These are phyloP conservation scores for Hippolais icterina DNA, from an alignment of 2,113 vertebrate species.

Conservation along the genomic window DNA sequence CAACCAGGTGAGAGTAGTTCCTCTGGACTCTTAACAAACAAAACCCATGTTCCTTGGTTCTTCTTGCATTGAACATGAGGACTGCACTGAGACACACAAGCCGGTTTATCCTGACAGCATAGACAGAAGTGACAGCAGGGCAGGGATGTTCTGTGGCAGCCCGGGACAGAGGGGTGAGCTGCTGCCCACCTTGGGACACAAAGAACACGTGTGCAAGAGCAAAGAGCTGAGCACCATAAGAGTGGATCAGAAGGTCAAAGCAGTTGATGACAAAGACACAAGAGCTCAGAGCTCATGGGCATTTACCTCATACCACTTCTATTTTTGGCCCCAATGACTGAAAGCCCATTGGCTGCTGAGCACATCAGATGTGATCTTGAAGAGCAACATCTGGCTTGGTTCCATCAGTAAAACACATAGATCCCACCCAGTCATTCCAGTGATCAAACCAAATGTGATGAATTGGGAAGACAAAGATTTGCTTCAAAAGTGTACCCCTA, in stretches of 20 bases:
- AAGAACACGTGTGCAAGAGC: rapidly evolving
- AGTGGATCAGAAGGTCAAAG: background rate
- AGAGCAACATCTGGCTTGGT: background rate
- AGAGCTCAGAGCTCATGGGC: background rate
- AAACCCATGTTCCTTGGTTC: background rate
- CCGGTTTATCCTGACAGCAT: background rate
- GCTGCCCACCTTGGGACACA: background rate
- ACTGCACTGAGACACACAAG: background rate
- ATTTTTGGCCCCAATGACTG: background rate
- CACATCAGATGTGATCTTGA: background rate
- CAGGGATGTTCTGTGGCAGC: background rate
- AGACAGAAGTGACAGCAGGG: background rate
- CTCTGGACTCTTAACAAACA: background rate
- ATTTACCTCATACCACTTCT: background rate
- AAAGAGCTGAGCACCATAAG: background rate
- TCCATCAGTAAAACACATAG: background rate
- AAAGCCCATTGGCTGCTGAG: background rate
- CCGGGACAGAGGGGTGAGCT: background rate
- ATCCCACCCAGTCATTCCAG: background rate
- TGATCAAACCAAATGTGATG: background rate
- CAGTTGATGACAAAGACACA: background rate
- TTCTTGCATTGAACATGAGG: background rate
- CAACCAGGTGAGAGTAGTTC: background rate
- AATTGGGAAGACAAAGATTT: background rate
- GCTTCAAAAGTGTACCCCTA: background rate